These are phyloP conservation scores for Candoia aspera DNA, from an alignment of 2,113 vertebrate species.

Conservation along the genomic window DNA sequence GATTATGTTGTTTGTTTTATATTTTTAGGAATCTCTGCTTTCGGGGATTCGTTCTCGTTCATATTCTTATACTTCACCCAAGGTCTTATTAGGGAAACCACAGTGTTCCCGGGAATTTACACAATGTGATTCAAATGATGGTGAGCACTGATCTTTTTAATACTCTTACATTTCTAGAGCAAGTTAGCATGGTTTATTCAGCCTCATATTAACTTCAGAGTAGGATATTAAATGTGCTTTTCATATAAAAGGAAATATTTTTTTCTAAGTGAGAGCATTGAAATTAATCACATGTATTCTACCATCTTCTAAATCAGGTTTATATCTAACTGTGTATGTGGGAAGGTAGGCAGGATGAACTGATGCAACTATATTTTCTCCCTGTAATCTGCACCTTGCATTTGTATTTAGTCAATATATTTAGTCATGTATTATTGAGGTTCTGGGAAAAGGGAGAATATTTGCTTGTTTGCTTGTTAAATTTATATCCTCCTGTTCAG, in stretches of 20 bases:
- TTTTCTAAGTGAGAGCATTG: neutral
- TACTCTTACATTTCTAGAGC: neutral
- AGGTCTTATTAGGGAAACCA: conserved; percentile 78
- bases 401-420: neutral
- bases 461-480: neutral
- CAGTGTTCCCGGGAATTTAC: conserved; percentile 71
- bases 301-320: neutral
- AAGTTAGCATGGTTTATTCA: neutral
- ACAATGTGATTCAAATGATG: conserved; percentile 70
- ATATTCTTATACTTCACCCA: conserved; percentile 92
- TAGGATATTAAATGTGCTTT: neutral
- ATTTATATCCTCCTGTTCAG: neutral
- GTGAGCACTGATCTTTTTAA: conserved; percentile 71
- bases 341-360: neutral
- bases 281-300: neutral
- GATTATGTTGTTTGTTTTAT: conserved; percentile 33
- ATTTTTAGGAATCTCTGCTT: conserved; percentile 74
- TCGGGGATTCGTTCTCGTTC: conserved; percentile 87
- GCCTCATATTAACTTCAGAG: neutral
- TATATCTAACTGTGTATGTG: neutral
- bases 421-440: neutral
- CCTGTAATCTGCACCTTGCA: neutral
- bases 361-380: neutral
- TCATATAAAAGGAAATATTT: neutral
- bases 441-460: neutral